These are phyloP conservation scores for Pogonus chalceus DNA, from an alignment of 1,140 invertebrate genomes.

Conservation along the genomic window DNA sequence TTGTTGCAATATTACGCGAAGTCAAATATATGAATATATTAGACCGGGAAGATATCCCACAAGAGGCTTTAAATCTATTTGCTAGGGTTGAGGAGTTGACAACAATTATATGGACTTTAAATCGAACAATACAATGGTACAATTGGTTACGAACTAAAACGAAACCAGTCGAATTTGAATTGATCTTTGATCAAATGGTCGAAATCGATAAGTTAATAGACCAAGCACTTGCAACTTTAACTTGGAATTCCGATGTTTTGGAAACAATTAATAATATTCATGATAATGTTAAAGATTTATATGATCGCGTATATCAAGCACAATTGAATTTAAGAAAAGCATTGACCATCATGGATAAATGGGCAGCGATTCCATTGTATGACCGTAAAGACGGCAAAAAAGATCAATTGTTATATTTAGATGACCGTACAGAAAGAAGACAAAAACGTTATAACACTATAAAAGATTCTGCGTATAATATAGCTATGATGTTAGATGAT, in stretches of 20 bases:
- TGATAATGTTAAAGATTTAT: conserved; percentile 41
- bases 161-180: conserved; percentile 53
- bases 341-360: conserved; percentile 48
- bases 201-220: conserved; percentile 52
- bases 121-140: conserved; percentile 46
- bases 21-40: conserved; percentile 52
- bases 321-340: conserved; percentile 53
- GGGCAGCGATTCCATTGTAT: conserved; percentile 60
- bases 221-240: conserved; percentile 48
- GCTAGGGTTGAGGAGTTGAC: conserved; percentile 41
- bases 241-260: conserved; percentile 55
- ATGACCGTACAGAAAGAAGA: conserved; percentile 45
- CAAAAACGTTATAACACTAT: conserved; percentile 47
- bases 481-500: conserved; percentile 47
- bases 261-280: conserved; percentile 23
- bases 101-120: conserved; percentile 36
- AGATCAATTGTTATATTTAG: conserved; percentile 46
- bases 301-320: conserved; percentile 51
- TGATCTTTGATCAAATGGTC: conserved; percentile 55
- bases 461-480: conserved; percentile 39
- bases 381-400: conserved; percentile 51
- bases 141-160: conserved; percentile 58
- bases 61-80: conserved; percentile 45
- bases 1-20: conserved; percentile 46
- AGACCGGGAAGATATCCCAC: conserved; percentile 39